These are phyloP conservation scores for Neomorphus geoffroyi DNA, from an alignment of 2,797 vertebrate genomes.

Conservation along the genomic window DNA sequence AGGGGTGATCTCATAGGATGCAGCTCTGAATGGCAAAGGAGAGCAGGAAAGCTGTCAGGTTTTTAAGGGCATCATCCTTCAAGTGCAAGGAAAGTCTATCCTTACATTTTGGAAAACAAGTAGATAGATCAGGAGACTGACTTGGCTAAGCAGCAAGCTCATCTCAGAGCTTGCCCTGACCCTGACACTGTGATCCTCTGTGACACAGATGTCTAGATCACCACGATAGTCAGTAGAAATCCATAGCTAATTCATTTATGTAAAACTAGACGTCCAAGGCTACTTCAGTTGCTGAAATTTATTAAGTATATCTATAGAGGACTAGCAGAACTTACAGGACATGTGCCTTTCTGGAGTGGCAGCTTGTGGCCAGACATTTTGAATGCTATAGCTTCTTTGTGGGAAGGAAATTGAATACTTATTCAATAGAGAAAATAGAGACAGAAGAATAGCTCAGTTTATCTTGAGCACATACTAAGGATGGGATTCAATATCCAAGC, in stretches of 20 bases:
- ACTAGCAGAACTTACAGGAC: background rate
- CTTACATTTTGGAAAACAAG: background rate
- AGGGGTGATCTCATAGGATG: background rate
- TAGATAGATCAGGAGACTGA: background rate
- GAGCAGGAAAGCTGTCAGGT: background rate
- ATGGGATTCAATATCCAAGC: background rate
- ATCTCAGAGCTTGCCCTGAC: background rate
- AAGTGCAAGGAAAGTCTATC: background rate
- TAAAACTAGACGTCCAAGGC: background rate
- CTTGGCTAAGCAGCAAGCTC: background rate
- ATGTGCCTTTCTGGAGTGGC: background rate
- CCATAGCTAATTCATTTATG: background rate
- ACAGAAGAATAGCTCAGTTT: background rate
- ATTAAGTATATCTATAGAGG: background rate
- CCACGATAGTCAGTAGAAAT: background rate
- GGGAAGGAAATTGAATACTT: background rate
- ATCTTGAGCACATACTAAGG: background rate
- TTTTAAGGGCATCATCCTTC: background rate
- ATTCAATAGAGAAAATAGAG: background rate
- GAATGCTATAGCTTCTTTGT: background rate
- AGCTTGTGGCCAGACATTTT: background rate
- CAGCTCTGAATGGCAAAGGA: background rate
- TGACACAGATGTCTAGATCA: background rate
- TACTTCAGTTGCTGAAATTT: background rate
- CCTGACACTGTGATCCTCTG: background rate